Conservation (phyloP, 2,797 vertebrate species). For the Saxicola maurus region DNA sequence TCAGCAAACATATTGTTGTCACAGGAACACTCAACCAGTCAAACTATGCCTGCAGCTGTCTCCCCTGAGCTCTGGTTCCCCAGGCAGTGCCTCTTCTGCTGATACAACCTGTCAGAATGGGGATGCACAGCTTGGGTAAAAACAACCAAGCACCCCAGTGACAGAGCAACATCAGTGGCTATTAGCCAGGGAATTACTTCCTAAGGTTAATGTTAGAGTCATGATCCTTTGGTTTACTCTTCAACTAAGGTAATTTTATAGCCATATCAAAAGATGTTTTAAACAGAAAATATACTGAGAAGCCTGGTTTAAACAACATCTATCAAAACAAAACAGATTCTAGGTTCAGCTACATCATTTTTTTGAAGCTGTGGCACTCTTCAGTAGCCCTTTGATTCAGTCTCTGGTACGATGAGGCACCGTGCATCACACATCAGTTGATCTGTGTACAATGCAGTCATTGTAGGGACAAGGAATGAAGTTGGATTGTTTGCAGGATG, state of each 20-base stretch:
- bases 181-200: background rate
- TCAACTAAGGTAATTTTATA: background rate
- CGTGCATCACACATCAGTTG: background rate
- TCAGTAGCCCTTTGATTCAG: background rate
- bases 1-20: background rate
- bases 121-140: background rate
- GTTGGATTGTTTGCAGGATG: background rate
- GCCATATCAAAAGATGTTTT: background rate
- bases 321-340: background rate
- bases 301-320: background rate
- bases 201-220: background rate
- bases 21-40: background rate
- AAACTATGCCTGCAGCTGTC: background rate
- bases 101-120: background rate
- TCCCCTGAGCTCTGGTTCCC: background rate
- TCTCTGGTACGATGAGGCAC: slow-evolving; percentile 19
- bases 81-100: background rate
- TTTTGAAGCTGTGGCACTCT: background rate
- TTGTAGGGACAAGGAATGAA: slow-evolving; percentile 30
- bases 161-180: background rate
- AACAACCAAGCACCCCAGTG: background rate
- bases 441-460: slow-evolving; percentile 32
- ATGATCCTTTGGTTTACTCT: fast-evolving
- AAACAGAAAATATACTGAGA: background rate
- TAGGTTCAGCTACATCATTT: background rate